Percentiles rank a stretch among this genome's conserved stretches.
Evolutionary conservation across 2,797 vertebrate species (phyloP).

Genomic region (Siniperca obscura): DNA sequence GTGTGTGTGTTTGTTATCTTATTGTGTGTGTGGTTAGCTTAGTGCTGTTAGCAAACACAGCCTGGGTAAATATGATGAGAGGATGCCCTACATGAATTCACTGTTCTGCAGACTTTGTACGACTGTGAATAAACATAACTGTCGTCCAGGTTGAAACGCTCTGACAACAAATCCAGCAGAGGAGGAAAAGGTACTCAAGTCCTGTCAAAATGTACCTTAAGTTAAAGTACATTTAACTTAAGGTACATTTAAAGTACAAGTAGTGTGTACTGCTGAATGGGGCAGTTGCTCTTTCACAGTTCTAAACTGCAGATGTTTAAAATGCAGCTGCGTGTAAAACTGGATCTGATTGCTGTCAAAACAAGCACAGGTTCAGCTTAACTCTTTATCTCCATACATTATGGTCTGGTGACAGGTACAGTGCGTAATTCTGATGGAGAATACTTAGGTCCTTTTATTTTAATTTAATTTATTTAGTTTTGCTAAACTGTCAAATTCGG

Average conservation of each 20-base stretch:
- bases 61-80: conserved; percentile 74
- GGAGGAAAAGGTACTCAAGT: conserved; percentile 11
- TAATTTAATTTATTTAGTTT: not conserved
- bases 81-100: conserved; percentile 57
- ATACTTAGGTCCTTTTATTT: not conserved
- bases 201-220: not conserved
- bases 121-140: conserved; percentile 46
- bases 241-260: too few relatives aligned
- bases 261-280: not conserved
- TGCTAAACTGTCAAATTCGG: too few relatives aligned
- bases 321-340: not conserved
- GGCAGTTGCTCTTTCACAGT: not conserved
- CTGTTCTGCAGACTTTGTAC: conserved; percentile 46
- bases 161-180: conserved; percentile 34
- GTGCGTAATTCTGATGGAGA: not conserved
- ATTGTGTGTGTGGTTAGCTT: conserved; percentile 74
- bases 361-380: not conserved
- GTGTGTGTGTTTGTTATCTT: conserved; percentile 45
- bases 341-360: not conserved
- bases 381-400: not conserved
- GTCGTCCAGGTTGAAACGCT: conserved; percentile 43
- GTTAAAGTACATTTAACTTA: not conserved
- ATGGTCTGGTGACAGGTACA: not conserved
- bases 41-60: conserved; percentile 74
- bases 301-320: too few relatives aligned